These are phyloP conservation scores for Lytechinus variegatus DNA, from an alignment of 35 echinoderm and acorn worm species.

Conservation along the genomic window DNA sequence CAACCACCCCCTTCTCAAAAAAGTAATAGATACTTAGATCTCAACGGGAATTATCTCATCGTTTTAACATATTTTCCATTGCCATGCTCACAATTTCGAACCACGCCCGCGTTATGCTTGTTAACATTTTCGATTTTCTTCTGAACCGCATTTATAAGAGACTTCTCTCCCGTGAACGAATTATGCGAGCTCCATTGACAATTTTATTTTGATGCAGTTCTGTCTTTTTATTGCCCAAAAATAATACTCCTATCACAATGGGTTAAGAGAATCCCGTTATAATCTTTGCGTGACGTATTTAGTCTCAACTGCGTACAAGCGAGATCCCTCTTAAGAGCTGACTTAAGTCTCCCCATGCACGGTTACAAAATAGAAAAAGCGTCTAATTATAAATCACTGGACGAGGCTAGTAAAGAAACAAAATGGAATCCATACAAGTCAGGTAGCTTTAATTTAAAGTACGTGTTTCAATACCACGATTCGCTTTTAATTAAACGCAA, in stretches of 20 bases:
- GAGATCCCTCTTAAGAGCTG: background rate
- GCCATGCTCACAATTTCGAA: too few species aligned
- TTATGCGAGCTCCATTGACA: background rate
- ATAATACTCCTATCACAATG: background rate
- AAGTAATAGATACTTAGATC: too few species aligned
- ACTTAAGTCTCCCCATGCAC: constrained; percentile 1
- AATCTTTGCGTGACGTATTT: constrained; percentile 2
- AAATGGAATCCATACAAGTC: background rate
- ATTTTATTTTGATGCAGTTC: background rate
- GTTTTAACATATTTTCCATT: too few species aligned
- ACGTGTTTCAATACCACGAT: constrained; percentile 5
- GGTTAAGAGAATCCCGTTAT: background rate
- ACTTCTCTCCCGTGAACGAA: background rate
- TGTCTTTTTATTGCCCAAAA: background rate
- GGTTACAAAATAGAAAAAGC: background rate
- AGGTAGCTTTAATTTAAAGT: constrained; percentile 28
- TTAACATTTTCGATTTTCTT: background rate
- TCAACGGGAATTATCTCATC: too few species aligned
- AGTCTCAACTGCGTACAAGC: background rate
- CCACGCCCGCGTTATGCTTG: background rate
- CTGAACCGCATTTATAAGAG: background rate
- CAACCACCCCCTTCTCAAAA: too few species aligned
- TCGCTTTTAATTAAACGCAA: constrained; percentile 45
- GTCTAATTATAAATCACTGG: background rate
- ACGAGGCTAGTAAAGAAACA: background rate